These are phyloP conservation scores for Thryonomys swinderianus DNA, from an alignment of 2,113 vertebrate genomes.

Conservation along the genomic window DNA sequence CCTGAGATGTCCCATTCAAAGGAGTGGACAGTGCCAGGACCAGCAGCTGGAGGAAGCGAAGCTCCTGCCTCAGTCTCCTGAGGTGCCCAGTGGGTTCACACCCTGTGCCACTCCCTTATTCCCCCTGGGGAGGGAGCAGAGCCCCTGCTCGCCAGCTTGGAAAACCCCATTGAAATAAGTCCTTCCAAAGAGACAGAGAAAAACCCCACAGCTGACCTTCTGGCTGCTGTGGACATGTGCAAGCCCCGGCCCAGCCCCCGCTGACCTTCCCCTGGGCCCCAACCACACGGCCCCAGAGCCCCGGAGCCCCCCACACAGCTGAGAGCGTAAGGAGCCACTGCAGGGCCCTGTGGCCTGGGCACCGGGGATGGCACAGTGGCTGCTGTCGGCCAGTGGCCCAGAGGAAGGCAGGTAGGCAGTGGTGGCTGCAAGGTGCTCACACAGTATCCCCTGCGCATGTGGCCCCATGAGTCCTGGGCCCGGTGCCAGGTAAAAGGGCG, in stretches of 20 bases:
- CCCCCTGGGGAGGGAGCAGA: no score
- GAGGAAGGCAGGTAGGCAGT: not conserved
- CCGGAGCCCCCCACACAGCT: not conserved
- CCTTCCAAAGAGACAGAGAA: not conserved
- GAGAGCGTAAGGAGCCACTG: not conserved
- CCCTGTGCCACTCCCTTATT: no score
- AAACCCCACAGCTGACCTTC: not conserved
- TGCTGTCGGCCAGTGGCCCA: not conserved
- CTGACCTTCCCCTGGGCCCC: not conserved
- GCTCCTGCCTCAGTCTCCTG: not conserved
- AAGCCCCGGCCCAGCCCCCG: not conserved
- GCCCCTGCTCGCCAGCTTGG: not conserved
- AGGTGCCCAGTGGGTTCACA: not conserved
- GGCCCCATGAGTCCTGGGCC: not conserved
- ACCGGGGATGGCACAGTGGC: not conserved
- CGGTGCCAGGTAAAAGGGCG: fast-evolving
- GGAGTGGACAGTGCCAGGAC: no score
- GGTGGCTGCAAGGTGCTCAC: not conserved
- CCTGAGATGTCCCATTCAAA: not conserved
- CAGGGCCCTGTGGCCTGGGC: not conserved
- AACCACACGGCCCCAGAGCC: not conserved
- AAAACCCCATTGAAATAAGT: not conserved
- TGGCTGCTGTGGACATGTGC: not conserved
- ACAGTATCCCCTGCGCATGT: not conserved
- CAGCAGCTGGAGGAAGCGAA: not conserved